A percentile compares a stretch with the other conserved stretches of the same genome.
Evolutionary conservation across 2,113 vertebrate species (phyloP).

Genomic region (Zosterops japonicus): DNA sequence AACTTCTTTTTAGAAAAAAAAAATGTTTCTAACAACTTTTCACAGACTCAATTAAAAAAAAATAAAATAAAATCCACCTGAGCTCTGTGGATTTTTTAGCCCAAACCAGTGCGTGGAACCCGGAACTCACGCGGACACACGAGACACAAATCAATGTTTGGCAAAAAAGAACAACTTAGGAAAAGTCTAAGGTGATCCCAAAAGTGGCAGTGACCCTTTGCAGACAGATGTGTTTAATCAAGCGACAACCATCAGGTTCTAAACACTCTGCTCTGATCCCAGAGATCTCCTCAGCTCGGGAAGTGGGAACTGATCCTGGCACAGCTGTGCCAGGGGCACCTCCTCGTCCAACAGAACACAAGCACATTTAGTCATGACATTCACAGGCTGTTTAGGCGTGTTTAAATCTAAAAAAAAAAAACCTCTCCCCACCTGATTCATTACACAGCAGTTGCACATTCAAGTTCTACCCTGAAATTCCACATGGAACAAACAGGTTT

Average conservation of each 20-base stretch:
- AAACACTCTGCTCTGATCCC: conserved; percentile 76
- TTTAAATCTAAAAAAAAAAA: conserved; percentile 60
- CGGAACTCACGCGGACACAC: conserved; percentile 44
- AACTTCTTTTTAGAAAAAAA: conserved; percentile 48
- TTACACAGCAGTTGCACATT: conserved; percentile 61
- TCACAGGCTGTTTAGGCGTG: conserved; percentile 65
- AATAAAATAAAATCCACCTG: conserved; percentile 9
- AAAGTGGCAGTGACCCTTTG: conserved; percentile 59
- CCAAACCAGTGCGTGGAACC: conserved; percentile 3
- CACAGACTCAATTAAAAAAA: conserved; percentile 35
- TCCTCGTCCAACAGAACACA: conserved; percentile 78
- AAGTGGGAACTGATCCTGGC: conserved; percentile 75
- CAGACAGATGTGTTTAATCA: conserved; percentile 59
- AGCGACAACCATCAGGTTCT: conserved; percentile 70
- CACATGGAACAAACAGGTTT: conserved; percentile 61
- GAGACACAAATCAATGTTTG: conserved; percentile 62
- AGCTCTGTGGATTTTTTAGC: conserved; percentile 14
- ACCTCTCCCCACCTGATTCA: conserved; percentile 66
- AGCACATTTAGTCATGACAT: conserved; percentile 74
- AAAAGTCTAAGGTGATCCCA: conserved; percentile 58
- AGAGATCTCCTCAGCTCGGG: conserved; percentile 78
- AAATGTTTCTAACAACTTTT: conserved; percentile 54
- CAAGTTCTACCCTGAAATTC: conserved; percentile 68
- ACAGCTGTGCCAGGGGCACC: conserved; percentile 74
- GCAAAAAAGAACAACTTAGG: conserved; percentile 65